A percentile compares a stretch with the other conserved stretches of the same genome.
Evolutionary conservation across 1,140 invertebrate species (phyloP).

Genomic region (Dolichoris vasculosae): DNA sequence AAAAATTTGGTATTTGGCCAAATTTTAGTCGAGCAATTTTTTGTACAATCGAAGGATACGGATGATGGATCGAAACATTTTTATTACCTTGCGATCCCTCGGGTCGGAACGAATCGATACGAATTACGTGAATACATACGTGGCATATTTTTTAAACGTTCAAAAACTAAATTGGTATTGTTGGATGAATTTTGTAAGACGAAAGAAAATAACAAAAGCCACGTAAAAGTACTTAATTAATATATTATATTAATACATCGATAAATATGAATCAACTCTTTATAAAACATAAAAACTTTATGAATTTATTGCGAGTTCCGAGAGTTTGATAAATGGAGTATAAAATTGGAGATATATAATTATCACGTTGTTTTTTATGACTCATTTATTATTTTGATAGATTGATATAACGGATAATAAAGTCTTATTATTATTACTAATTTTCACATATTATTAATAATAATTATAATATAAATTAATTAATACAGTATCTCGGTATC

Average conservation of each 20-base stretch:
- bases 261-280: slow-evolving; percentile 25
- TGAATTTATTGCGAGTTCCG: not conserved
- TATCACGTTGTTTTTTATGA: not conserved
- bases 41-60: not conserved
- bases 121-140: not conserved
- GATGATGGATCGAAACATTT: not conserved
- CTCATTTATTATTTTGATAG: not conserved
- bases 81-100: slow-evolving; percentile 20
- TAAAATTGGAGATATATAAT: not conserved
- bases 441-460: not conserved
- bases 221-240: not conserved
- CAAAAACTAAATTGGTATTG: not conserved
- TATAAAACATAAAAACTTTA: not conserved
- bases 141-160: not conserved
- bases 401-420: not conserved
- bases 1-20: no score
- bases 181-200: not conserved
- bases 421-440: not conserved
- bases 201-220: not conserved
- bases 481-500: not conserved
- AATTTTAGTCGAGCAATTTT: not conserved
- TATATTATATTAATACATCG: not conserved
- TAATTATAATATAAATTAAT: not conserved
- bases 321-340: not conserved
- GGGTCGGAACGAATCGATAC: not conserved